Evolutionary conservation across 2,113 vertebrate species (phyloP).

Genomic region (Theristicus caerulescens): DNA sequence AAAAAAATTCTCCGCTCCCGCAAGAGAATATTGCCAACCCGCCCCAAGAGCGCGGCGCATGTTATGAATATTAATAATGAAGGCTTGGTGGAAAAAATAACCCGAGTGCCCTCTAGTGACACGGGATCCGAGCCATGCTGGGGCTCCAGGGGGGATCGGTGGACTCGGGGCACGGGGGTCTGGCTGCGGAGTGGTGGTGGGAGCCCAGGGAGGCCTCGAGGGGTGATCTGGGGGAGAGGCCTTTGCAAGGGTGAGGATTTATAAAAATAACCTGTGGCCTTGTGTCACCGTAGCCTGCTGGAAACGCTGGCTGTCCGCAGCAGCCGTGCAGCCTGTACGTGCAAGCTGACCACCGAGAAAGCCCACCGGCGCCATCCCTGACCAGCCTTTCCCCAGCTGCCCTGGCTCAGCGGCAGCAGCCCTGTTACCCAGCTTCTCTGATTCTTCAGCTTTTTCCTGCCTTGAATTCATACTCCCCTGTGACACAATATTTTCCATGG

Average conservation of each 20-base stretch:
- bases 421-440: background rate
- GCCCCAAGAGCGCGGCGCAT: background rate
- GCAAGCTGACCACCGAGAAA: background rate
- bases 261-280: background rate
- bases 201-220: background rate
- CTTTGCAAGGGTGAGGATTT: background rate
- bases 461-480: background rate
- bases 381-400: background rate
- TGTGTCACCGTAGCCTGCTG: background rate
- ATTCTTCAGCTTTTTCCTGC: background rate
- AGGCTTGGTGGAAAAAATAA: background rate
- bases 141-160: rapidly evolving
- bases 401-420: background rate
- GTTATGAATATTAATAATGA: background rate
- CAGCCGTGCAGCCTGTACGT: rapidly evolving
- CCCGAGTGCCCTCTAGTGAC: conserved; percentile 68
- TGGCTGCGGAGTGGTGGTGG: background rate
- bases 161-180: rapidly evolving
- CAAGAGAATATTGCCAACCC: background rate
- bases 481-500: conserved; percentile 39
- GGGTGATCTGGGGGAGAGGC: background rate
- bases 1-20: background rate
- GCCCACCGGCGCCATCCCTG: rapidly evolving
- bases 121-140: rapidly evolving
- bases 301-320: rapidly evolving